Conservation (phyloP, 1,140 invertebrate genomes). For the Philopotamus ludificatus region DNA sequence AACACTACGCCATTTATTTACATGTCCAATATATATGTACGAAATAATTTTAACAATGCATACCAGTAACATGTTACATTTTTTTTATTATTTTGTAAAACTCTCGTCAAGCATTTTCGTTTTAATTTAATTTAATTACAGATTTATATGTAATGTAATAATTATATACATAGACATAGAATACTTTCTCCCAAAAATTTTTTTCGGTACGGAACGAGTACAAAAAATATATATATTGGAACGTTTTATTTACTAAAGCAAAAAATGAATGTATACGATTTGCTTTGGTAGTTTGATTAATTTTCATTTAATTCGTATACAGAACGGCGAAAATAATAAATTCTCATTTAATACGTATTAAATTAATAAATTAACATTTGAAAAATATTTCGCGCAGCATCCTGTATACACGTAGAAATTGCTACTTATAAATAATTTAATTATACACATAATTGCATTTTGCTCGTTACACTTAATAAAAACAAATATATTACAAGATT, state of each 20-base stretch:
- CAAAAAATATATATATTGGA: no score
- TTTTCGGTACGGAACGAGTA: no score
- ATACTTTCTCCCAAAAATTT: neutral
- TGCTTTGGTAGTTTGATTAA: neutral
- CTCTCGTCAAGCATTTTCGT: neutral
- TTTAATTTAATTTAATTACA: neutral
- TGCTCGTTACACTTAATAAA: no score
- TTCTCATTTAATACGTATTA: no score
- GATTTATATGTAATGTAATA: neutral
- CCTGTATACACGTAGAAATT: no score
- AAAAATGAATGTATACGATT: neutral
- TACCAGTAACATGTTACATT: neutral
- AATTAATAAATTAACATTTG: no score
- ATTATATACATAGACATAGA: neutral
- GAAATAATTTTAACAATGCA: conserved; percentile 4
- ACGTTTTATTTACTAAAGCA: no score
- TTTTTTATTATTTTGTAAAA: neutral
- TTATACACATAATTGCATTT: no score
- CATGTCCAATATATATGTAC: conserved; percentile 18
- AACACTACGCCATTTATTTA: conserved; percentile 27
- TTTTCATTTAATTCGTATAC: neutral
- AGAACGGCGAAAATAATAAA: no score
- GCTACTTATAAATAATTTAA: no score
- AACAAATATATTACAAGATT: no score
- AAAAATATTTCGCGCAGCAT: no score